A percentile compares a stretch with the other conserved stretches of the same genome.
Conservation (phyloP, 2,888 invertebrate species). For the Rhamnusium bicolor region DNA sequence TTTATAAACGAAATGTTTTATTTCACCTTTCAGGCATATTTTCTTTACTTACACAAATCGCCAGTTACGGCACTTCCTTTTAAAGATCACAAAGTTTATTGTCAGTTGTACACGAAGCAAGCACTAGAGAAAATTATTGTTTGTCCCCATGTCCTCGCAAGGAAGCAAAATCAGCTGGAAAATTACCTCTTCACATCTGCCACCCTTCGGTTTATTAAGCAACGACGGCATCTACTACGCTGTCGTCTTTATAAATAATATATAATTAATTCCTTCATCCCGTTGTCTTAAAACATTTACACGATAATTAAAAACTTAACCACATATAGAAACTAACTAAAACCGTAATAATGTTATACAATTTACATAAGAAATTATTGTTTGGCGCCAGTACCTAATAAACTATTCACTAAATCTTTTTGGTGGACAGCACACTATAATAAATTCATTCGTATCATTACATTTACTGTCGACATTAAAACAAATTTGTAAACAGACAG, state of each 20-base stretch:
- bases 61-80: too few relatives aligned
- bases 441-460: conserved; percentile 64
- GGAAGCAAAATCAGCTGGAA: too few relatives aligned
- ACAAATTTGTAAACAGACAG: conserved; percentile 65
- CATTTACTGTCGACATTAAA: conserved; percentile 63
- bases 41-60: too few relatives aligned
- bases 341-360: conserved; percentile 17
- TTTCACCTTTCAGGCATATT: too few relatives aligned
- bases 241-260: background rate
- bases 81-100: too few relatives aligned
- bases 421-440: conserved; percentile 53
- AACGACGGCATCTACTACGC: background rate
- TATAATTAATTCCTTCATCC: background rate
- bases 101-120: too few relatives aligned
- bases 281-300: background rate
- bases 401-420: conserved; percentile 58
- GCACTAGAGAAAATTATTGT: too few relatives aligned
- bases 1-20: too few relatives aligned
- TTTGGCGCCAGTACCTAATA: conserved; percentile 60
- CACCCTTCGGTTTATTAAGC: background rate
- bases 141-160: too few relatives aligned
- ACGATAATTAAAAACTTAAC: conserved; percentile 3
- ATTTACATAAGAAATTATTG: conserved; percentile 49
- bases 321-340: background rate
- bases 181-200: background rate